Conservation (phyloP, 2,113 vertebrate species). For the Thamnaconus septentrionalis region DNA sequence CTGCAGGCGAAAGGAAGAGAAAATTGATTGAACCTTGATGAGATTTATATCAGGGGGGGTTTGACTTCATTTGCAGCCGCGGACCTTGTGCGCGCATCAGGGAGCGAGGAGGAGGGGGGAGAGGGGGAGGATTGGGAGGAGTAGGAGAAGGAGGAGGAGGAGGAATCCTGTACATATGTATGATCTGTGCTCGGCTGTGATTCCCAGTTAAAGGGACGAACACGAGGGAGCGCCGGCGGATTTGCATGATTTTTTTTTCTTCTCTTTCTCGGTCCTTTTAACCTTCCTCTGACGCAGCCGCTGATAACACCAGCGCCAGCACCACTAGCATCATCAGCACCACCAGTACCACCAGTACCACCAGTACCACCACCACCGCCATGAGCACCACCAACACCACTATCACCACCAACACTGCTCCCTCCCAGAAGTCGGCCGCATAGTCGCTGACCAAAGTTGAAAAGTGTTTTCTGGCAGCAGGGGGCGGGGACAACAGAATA, state of each 20-base stretch:
- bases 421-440: no score
- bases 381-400: no score
- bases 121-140: no score
- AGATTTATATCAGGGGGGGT: conserved; percentile 67
- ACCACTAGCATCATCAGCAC: no score
- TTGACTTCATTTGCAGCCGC: conserved; percentile 60
- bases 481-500: no score
- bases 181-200: conserved; percentile 63
- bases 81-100: conserved; percentile 43
- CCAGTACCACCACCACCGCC: no score
- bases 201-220: conserved; percentile 48
- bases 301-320: conserved; percentile 36
- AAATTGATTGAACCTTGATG: conserved; percentile 73
- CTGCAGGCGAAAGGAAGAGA: conserved; percentile 67
- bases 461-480: no score
- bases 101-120: conserved; percentile 23
- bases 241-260: conserved; percentile 45
- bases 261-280: conserved; percentile 31
- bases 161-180: conserved; percentile 57
- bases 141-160: conserved; percentile 9
- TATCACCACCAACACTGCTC: no score
- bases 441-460: no score
- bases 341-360: no score
- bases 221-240: conserved; percentile 40
- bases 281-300: conserved; percentile 43